These are phyloP conservation scores for Capromys pilorides DNA, from an alignment of 2,797 vertebrate species.

Conservation along the genomic window DNA sequence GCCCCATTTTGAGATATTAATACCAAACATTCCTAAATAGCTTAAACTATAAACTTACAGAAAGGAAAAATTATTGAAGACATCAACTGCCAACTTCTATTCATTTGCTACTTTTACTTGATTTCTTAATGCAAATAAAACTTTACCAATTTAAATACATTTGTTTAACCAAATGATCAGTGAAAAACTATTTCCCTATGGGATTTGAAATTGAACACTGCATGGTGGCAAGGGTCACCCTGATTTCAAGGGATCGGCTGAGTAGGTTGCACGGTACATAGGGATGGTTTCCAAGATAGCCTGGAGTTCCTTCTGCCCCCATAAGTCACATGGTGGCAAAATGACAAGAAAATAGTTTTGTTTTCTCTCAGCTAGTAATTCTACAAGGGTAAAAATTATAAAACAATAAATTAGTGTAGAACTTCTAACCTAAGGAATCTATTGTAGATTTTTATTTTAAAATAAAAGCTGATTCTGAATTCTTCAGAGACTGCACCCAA, in stretches of 20 bases:
- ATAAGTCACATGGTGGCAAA: slow-evolving; percentile 44
- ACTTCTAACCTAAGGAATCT: slow-evolving; percentile 42
- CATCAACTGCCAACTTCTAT: background rate
- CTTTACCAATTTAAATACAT: slow-evolving; percentile 45
- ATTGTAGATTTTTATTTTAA: slow-evolving; percentile 65
- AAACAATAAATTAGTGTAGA: slow-evolving; percentile 58
- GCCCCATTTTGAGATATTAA: slow-evolving; percentile 26
- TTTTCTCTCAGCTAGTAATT: slow-evolving; percentile 56
- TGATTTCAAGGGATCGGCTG: background rate
- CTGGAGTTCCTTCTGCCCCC: slow-evolving; percentile 62
- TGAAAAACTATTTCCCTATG: slow-evolving; percentile 11
- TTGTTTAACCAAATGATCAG: slow-evolving; percentile 26
- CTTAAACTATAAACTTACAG: slow-evolving; percentile 55
- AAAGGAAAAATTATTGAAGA: slow-evolving; percentile 34
- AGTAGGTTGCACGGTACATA: background rate
- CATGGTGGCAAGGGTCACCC: background rate
- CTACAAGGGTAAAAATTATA: slow-evolving; percentile 17
- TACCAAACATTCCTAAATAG: slow-evolving; percentile 49
- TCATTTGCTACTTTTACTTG: slow-evolving; percentile 42
- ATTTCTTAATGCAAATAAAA: slow-evolving; percentile 48
- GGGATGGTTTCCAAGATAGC: background rate
- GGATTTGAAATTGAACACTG: slow-evolving; percentile 25
- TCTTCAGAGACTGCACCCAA: slow-evolving; percentile 61
- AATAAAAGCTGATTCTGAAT: slow-evolving; percentile 68
- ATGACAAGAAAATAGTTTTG: slow-evolving; percentile 39